Evolutionary conservation across 1,140 invertebrate genomes (phyloP), one percentile per base, ranked within the genome.

Genomic region (Platyscapa corneri): DNA sequence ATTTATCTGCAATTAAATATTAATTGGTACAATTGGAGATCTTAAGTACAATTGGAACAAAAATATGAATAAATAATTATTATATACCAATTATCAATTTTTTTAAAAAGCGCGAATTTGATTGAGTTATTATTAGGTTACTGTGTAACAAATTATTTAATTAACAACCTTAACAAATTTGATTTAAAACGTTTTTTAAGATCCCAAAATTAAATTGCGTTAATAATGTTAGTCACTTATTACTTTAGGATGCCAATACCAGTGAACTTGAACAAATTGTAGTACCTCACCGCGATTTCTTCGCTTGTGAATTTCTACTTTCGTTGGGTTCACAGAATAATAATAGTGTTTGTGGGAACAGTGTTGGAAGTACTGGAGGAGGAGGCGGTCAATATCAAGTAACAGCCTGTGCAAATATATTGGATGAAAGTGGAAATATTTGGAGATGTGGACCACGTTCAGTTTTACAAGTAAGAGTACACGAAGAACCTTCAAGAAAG

Each of bases 281-380:
- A 0, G 95, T 95, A 75, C 96, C 96, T 32, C 96, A 97, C 90
- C 95, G 96, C 42, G 97, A 97, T 88, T 97, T 97, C 89, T 97
- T 97, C 88, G 95, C 96, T 5, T 95, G 96, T 27, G 96, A 96
- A 89, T 97, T 97, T 91, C 91, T 97, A 6, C 91, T 97, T 42
- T 94, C 95, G 0, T 90, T 95, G 30, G 89, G 90, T 27, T 74
- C 53, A 10, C 86, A 87, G 30, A 90, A 84, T 65, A 83, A 89
- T 12, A 37, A 78, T n/a, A 78, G 79, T 37, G 27, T 75, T 70
- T 90, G 88, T 65, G 84, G 74, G 12, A 84, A n/a, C 56, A 88
- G 65, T 49, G 3, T 87, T 20, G 75, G 86, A 34, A 86, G 77
- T 56, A 86, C 72, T 27, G 84, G 86, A 12, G 83, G 87, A 18